A percentile compares a stretch with the other conserved stretches of the same genome.
phyloP scores from a whole-genome alignment of 2,797 vertebrate genomes.

The Myotis findleyi region DNA sequence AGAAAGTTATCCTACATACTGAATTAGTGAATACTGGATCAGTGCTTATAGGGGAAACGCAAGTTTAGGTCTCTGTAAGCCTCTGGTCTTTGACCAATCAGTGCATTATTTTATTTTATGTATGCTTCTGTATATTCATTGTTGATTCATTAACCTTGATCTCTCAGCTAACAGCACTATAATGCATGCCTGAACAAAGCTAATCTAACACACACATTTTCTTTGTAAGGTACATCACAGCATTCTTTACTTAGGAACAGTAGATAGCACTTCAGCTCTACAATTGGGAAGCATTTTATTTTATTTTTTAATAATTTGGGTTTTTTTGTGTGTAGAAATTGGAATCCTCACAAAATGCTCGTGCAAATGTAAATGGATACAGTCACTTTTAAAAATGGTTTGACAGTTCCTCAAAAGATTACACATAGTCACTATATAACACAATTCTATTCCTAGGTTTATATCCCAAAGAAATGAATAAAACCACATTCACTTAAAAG shows the following conservation, averaged over 20 bases:
- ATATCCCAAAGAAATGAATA: neutral
- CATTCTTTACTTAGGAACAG: neutral
- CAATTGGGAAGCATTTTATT: neutral
- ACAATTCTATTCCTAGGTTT: neutral
- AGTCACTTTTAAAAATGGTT: neutral
- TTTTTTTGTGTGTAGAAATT: neutral
- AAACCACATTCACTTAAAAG: neutral
- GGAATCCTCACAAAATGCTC: neutral
- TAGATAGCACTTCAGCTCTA: neutral
- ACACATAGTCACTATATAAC: neutral
- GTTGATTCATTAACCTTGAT: neutral
- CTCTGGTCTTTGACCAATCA: neutral
- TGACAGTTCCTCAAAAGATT: neutral
- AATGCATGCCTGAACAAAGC: neutral
- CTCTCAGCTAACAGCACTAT: neutral
- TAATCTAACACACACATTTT: neutral
- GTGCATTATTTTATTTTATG: neutral
- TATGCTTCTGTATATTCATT: neutral
- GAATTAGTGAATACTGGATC: neutral
- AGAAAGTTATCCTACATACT: neutral
- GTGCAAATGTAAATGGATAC: neutral
- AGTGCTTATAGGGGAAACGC: neutral
- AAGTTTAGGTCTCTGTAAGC: neutral
- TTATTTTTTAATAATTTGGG: neutral
- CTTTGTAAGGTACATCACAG: neutral